Percentiles rank a stretch among this genome's conserved stretches.
phyloP scores from a whole-genome alignment of 2,888 invertebrate species.

The Leptinotarsa juncta region DNA sequence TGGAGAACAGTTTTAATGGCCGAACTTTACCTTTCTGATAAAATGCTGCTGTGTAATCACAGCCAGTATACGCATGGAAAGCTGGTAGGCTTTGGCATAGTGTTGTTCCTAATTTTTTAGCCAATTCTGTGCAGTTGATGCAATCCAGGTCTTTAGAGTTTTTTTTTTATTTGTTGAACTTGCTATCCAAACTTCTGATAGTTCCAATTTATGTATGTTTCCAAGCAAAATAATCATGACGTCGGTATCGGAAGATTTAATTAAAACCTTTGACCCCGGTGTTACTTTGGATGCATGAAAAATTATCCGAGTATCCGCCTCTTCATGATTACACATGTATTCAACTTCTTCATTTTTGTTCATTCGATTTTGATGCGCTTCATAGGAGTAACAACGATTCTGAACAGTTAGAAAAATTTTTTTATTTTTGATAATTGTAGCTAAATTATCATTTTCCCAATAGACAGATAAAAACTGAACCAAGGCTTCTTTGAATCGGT shows the following conservation, averaged over 20 bases:
- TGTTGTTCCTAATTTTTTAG: slow-evolving; percentile 38
- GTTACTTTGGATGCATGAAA: slow-evolving; percentile 37
- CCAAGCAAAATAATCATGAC: slow-evolving; percentile 45
- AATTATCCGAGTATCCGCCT: slow-evolving; percentile 49
- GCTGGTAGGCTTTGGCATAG: too few species aligned
- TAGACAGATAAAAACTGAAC: slow-evolving; percentile 53
- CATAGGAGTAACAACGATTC: slow-evolving; percentile 37
- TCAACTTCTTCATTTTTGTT: slow-evolving; percentile 47
- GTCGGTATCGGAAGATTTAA: too few species aligned
- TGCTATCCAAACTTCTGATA: slow-evolving; percentile 49
- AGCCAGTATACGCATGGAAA: too few species aligned
- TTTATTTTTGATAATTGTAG: not conserved
- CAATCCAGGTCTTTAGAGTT: slow-evolving; percentile 23
- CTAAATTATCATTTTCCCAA: slow-evolving; percentile 48
- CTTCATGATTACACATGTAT: slow-evolving; percentile 51
- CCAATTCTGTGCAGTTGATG: slow-evolving; percentile 30
- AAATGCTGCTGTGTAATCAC: too few species aligned
- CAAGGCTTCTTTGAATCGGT: slow-evolving; percentile 55
- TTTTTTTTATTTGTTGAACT: slow-evolving; percentile 41
- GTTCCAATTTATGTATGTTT: slow-evolving; percentile 50
- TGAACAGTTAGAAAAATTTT: slow-evolving; percentile 42
- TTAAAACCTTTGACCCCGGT: too few species aligned
- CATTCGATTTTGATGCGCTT: slow-evolving; percentile 32
- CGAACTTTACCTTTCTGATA: too few species aligned
- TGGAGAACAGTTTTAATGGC: too few species aligned